Evolutionary conservation across 1,140 invertebrate genomes (phyloP), one percentile per base, ranked within the genome.

Genomic region (Aricia agestis): DNA sequence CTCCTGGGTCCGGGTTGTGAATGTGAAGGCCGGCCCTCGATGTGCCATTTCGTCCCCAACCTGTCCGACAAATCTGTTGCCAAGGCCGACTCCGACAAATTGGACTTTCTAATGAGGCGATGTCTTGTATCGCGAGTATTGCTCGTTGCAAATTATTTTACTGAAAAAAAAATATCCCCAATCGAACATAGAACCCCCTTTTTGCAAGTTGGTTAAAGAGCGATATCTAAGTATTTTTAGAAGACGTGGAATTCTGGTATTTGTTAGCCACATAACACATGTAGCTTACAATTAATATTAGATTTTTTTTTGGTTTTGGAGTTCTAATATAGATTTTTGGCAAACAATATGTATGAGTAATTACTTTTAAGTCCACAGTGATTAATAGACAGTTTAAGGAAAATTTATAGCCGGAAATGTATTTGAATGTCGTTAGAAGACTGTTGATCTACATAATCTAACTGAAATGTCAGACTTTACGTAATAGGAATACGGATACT

Each of bases 1-100:
- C 86, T 75, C 79, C 82, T 81, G 88, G 85, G 84, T 91, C 89
- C 89, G 87, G 89, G 87, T 88, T 82, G 84, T 82, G 80, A 89
- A 91, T 91, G 89, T 91, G 89, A 91, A 91, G 89, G 89, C 80
- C 87, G 81, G 66, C 68, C 75, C 82, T 82, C 81, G 71, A 76
- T 74, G 80, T 88, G 85, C 83, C 83, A 87, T 77, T 79, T 82
- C 74, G 74, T 77, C 72, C 70, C 68, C 73, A 74, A 69, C 72
- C 59, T 71, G 66, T 71, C 73, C 71, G 59, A 66, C 66, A 78
- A 52, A 42, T 67, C 68, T 68, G 61, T 67, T 68, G 36, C 17
- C 42, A 66, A 36, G 19, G 61, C 41, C 57, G 32, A 17, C 25
- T 36, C 58, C 18, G 58, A 59, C 58, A 63, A 19, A 63, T 63